phyloP scores from a whole-genome alignment of 1,140 invertebrate genomes.

The Drosophila sp. region DNA sequence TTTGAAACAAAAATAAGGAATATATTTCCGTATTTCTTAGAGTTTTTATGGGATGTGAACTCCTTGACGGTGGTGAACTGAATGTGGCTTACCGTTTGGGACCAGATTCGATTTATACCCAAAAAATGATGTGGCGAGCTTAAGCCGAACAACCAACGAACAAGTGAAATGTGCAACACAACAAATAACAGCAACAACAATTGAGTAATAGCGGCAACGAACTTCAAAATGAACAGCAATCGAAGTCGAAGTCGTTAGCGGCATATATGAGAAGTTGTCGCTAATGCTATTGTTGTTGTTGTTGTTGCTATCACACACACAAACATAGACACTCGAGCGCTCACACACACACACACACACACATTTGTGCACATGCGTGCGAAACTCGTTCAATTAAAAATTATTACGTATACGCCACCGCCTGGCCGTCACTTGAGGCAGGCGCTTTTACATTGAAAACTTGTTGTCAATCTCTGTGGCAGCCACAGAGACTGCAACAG shows the following conservation, averaged over 20 bases:
- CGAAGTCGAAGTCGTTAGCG: slow-evolving; percentile 47
- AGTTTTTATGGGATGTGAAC: slow-evolving; percentile 35
- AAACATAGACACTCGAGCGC: slow-evolving; percentile 15
- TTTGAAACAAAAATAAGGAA: slow-evolving; percentile 7
- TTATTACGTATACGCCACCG: slow-evolving; percentile 75
- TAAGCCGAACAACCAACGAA: slow-evolving; percentile 25
- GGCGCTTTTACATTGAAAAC: slow-evolving; percentile 63
- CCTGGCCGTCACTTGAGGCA: no score
- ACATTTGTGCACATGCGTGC: slow-evolving; percentile 53
- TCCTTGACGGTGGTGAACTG: slow-evolving; percentile 62
- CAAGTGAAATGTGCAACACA: slow-evolving; percentile 67
- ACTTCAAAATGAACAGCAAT: slow-evolving; percentile 60
- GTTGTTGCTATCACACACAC: slow-evolving; percentile 42
- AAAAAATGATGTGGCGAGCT: slow-evolving; percentile 37
- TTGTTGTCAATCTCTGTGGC: slow-evolving; percentile 49
- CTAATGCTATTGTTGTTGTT: slow-evolving; percentile 26
- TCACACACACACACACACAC: slow-evolving; percentile 48
- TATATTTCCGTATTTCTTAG: not conserved
- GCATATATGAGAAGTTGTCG: slow-evolving; percentile 49
- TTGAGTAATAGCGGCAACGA: slow-evolving; percentile 68
- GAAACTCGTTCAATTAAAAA: slow-evolving; percentile 75
- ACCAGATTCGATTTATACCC: slow-evolving; percentile 84
- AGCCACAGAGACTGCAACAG: slow-evolving; percentile 1
- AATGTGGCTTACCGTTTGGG: slow-evolving; percentile 71
- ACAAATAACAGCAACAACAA: slow-evolving; percentile 23